Percentiles rank a stretch among this genome's conserved stretches.
phyloP scores from a whole-genome alignment of 2,888 invertebrate genomes.

The Perithous albicinctus region DNA sequence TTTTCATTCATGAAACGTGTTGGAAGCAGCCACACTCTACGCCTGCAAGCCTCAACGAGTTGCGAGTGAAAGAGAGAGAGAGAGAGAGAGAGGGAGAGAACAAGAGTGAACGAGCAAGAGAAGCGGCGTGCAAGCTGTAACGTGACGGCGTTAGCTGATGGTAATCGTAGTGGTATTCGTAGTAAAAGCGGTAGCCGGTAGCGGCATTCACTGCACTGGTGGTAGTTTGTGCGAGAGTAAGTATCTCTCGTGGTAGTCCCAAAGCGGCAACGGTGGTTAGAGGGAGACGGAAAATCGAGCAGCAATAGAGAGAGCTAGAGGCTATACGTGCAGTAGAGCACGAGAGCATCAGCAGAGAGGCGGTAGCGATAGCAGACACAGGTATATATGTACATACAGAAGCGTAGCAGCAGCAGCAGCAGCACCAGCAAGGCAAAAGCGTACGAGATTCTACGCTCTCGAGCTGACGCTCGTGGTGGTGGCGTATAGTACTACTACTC shows the following conservation, averaged over 20 bases:
- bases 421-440: constrained; percentile 63
- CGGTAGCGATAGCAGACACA: constrained; percentile 26
- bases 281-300: constrained; percentile 50
- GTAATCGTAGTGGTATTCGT: constrained; percentile 59
- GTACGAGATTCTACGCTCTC: constrained; percentile 2
- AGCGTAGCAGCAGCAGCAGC: constrained; percentile 60
- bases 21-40: constrained; percentile 24
- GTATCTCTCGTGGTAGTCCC: constrained; percentile 36
- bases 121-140: constrained; percentile 51
- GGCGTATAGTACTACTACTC: constrained; percentile 34
- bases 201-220: constrained; percentile 25
- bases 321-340: constrained; percentile 44
- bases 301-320: constrained; percentile 58
- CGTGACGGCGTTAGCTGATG: constrained; percentile 62
- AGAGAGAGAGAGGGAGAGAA: constrained; percentile 35
- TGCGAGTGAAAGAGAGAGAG: too few species aligned
- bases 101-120: constrained; percentile 38
- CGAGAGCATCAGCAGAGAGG: constrained; percentile 29
- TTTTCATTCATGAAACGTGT: constrained; percentile 78
- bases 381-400: background rate
- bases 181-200: constrained; percentile 46
- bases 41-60: constrained; percentile 4
- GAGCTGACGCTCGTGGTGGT: constrained; percentile 1
- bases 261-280: constrained; percentile 36
- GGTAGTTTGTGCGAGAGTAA: constrained; percentile 26